phyloP scores from a whole-genome alignment of 2,797 vertebrate species.

The Phoebastria nigripes region DNA sequence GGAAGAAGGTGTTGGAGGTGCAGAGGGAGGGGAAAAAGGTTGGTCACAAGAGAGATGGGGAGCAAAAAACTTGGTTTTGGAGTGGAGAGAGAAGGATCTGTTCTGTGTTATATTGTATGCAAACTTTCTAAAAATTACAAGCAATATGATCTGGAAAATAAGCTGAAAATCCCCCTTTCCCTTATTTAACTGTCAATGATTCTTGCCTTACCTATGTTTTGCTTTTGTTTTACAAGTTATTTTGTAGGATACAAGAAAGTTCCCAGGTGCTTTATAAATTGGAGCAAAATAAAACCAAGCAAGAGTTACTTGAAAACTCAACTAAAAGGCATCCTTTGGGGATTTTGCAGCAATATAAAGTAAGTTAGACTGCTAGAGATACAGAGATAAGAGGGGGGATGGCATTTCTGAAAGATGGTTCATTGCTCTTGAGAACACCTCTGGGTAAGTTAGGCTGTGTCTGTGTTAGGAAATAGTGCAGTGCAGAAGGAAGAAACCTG shows the following conservation, averaged over 20 bases:
- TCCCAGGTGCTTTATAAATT: constrained; percentile 84
- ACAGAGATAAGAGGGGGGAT: neutral
- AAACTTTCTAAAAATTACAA: neutral
- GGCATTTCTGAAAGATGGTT: neutral
- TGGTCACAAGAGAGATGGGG: neutral
- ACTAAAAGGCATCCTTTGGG: constrained; percentile 14
- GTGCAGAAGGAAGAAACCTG: neutral
- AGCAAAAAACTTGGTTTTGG: neutral
- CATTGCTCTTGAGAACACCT: neutral
- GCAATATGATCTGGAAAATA: neutral
- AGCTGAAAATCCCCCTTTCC: neutral
- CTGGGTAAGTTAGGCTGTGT: neutral
- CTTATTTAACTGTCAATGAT: neutral
- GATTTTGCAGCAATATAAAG: constrained; percentile 74
- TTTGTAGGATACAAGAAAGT: constrained; percentile 89
- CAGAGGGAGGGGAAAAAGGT: neutral
- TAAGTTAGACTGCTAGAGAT: constrained; percentile 26
- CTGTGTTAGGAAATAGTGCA: neutral
- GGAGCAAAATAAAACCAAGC: constrained; percentile 67
- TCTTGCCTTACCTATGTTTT: neutral
- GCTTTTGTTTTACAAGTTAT: constrained; percentile 76
- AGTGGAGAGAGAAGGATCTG: neutral
- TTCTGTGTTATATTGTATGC: neutral
- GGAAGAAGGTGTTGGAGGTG: neutral
- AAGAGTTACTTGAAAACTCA: constrained; percentile 13